Percentiles rank a stretch among this genome's conserved stretches.
Conservation (phyloP, 2,113 vertebrate genomes). For the Channa argus region DNA sequence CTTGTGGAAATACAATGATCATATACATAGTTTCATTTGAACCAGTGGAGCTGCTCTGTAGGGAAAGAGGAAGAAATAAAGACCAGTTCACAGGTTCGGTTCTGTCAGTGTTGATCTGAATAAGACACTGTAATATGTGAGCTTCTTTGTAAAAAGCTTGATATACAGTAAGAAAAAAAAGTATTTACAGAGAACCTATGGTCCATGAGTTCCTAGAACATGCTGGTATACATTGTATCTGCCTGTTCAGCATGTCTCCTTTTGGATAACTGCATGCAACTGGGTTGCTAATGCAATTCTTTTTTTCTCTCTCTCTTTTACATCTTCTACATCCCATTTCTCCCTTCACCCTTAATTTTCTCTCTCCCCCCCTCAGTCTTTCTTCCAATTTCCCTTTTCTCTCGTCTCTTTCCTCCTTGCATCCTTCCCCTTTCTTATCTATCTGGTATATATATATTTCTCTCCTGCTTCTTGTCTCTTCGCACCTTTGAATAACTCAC, state of each 20-base stretch:
- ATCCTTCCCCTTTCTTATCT: slow-evolving; percentile 11
- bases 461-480: slow-evolving; percentile 23
- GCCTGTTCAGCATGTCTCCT: slow-evolving; percentile 42
- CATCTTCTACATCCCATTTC: slow-evolving; percentile 29
- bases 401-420: slow-evolving; percentile 10
- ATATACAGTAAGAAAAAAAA: slow-evolving; percentile 29
- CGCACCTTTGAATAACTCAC: slow-evolving; percentile 31
- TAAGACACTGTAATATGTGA: slow-evolving; percentile 4
- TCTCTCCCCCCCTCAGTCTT: not conserved
- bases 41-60: not conserved
- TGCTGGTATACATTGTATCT: slow-evolving; percentile 62
- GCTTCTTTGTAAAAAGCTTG: slow-evolving; percentile 22
- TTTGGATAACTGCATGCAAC: slow-evolving; percentile 55
- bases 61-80: slow-evolving; percentile 1
- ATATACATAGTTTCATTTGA: slow-evolving; percentile 25
- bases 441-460: slow-evolving; percentile 34
- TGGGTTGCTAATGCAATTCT: slow-evolving; percentile 62
- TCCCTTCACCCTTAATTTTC: not conserved
- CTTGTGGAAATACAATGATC: slow-evolving; percentile 20
- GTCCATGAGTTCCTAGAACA: slow-evolving; percentile 64
- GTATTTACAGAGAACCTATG: slow-evolving; percentile 40
- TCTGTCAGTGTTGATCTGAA: slow-evolving; percentile 39
- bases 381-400: not conserved
- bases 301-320: slow-evolving; percentile 35
- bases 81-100: slow-evolving; percentile 25